Evolutionary conservation across 2,888 invertebrate genomes (phyloP).

Genomic region (Mythimna ferrago): DNA sequence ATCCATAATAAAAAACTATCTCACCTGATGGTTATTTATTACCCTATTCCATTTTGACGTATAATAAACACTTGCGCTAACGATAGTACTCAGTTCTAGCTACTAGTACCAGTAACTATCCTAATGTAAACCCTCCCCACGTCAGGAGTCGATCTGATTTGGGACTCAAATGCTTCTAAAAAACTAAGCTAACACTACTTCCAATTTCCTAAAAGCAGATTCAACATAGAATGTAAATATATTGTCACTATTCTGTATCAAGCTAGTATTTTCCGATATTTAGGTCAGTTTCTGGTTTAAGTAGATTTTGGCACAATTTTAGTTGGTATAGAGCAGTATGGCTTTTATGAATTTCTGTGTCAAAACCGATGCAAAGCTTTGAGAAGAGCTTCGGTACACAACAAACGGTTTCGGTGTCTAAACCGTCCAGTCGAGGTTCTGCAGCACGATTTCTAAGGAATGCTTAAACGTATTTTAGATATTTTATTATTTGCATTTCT

Average conservation of each 20-base stretch:
- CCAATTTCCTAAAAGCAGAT: neutral
- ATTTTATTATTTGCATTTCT: neutral
- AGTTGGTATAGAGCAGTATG: constrained; percentile 1
- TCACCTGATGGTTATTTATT: too few relatives aligned
- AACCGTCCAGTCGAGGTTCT: neutral
- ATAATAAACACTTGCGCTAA: too few relatives aligned
- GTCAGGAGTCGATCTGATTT: constrained; percentile 60
- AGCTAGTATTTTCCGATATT: neutral
- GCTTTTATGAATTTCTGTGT: constrained; percentile 29
- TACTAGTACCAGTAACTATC: constrained; percentile 42
- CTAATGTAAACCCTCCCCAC: constrained; percentile 29
- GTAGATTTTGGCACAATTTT: constrained; percentile 5
- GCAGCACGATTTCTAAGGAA: constrained; percentile 5
- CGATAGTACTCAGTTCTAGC: neutral
- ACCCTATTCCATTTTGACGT: too few relatives aligned
- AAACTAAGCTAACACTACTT: too few relatives aligned
- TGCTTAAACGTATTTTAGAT: neutral
- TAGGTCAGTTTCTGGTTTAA: neutral
- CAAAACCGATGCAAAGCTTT: constrained; percentile 30
- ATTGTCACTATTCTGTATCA: neutral
- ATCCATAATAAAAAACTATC: too few relatives aligned
- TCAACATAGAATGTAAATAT: neutral
- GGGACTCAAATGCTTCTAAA: constrained; percentile 48
- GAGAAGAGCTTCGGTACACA: constrained; percentile 12
- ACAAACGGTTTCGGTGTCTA: neutral